These are phyloP conservation scores for Teleogryllus occipitalis DNA, from an alignment of 1,140 invertebrate species.

Conservation along the genomic window DNA sequence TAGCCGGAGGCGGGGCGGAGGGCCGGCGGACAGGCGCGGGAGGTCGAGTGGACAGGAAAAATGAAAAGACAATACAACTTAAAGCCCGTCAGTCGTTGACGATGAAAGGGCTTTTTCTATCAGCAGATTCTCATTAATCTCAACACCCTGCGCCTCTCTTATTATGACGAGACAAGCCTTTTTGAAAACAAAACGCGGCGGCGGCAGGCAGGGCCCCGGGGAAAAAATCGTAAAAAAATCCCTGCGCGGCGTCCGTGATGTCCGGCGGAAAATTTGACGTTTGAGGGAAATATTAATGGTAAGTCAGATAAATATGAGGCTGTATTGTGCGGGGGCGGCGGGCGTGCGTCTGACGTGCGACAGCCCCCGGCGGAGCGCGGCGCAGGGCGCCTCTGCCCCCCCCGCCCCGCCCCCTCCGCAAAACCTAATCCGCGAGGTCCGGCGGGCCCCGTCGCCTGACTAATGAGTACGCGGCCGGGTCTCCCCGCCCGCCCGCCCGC, in stretches of 20 bases:
- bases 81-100: background rate
- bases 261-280: background rate
- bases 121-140: constrained; percentile 1
- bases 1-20: background rate
- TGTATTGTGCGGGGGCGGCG: no score
- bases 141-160: background rate
- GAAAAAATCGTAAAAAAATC: background rate
- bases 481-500: no score
- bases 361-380: background rate
- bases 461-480: no score
- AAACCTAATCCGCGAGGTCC: background rate
- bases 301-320: no score
- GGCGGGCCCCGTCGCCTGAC: no score
- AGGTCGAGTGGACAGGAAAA: background rate
- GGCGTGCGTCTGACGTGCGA: background rate
- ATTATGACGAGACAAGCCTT: constrained; percentile 4
- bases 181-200: background rate
- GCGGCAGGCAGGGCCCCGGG: background rate
- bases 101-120: background rate
- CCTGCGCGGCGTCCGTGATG: background rate
- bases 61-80: constrained; percentile 5
- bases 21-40: no score
- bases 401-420: no score
- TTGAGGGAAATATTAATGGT: background rate
- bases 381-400: no score